Evolutionary conservation across 35 echinoderm and acorn worm species (phyloP).

Genomic region (Hemicentrotus pulcherrimus): DNA sequence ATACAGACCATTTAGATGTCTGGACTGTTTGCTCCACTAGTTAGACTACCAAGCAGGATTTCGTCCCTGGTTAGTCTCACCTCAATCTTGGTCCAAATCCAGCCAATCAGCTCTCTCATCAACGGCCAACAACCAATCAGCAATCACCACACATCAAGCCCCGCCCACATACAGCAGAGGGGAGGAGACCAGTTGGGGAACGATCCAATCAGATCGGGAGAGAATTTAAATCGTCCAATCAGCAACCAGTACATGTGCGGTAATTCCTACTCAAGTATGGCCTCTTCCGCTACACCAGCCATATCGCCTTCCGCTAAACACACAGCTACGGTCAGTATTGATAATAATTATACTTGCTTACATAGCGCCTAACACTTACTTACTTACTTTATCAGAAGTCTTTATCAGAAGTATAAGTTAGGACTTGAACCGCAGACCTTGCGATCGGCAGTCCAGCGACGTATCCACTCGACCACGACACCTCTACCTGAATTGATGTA

Average conservation of each 20-base stretch:
- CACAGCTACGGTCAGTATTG: slow-evolving; percentile 61
- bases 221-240: slow-evolving; percentile 16
- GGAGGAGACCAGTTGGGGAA: neutral
- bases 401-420: no score
- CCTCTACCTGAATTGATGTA: no score
- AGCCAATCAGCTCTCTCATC: slow-evolving; percentile 28
- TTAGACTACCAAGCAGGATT: slow-evolving; percentile 11
- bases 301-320: slow-evolving; percentile 40
- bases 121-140: neutral
- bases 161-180: neutral
- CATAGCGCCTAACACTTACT: no score
- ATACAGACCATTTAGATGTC: neutral
- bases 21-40: neutral
- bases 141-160: neutral
- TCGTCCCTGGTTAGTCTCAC: slow-evolving; percentile 48
- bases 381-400: no score
- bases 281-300: neutral
- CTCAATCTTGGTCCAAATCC: neutral
- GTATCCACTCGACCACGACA: no score
- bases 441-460: no score
- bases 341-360: no score
- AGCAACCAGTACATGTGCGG: slow-evolving; percentile 66
- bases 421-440: no score
- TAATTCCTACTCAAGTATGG: slow-evolving; percentile 68
- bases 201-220: slow-evolving; percentile 1